phyloP scores from a whole-genome alignment of 2,797 vertebrate genomes.

The Ataeniobius toweri region DNA sequence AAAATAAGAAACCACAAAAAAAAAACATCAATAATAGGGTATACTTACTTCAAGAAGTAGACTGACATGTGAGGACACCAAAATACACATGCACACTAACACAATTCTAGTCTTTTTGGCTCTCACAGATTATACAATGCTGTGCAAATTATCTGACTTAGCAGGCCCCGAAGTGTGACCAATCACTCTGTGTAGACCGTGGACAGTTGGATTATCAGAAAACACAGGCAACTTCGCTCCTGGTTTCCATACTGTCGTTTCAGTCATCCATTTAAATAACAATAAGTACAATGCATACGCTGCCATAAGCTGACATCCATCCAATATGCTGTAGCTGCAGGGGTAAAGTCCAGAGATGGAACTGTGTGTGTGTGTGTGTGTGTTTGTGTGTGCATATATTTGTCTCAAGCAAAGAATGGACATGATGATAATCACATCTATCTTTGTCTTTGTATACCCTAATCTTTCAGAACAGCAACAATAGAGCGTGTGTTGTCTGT shows the following conservation, averaged over 20 bases:
- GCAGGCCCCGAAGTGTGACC: slow-evolving; percentile 76
- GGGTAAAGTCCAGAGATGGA: slow-evolving; percentile 56
- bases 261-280: slow-evolving; percentile 83
- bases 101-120: slow-evolving; percentile 6
- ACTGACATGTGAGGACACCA: not conserved
- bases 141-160: slow-evolving; percentile 72
- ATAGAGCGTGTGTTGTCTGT: slow-evolving; percentile 29
- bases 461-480: slow-evolving; percentile 60
- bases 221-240: slow-evolving; percentile 63
- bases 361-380: slow-evolving; percentile 19
- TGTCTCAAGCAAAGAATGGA: slow-evolving; percentile 48
- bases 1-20: not conserved
- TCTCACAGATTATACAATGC: slow-evolving; percentile 26
- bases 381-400: slow-evolving; percentile 20
- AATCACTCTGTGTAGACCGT: slow-evolving; percentile 70
- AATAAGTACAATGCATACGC: slow-evolving; percentile 73
- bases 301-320: slow-evolving; percentile 73
- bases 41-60: not conserved
- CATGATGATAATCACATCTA: slow-evolving; percentile 67
- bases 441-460: slow-evolving; percentile 67
- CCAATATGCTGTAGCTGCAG: slow-evolving; percentile 69
- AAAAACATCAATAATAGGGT: not conserved
- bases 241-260: slow-evolving; percentile 81
- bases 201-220: slow-evolving; percentile 79
- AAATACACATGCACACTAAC: not conserved